These are phyloP conservation scores for Trachelipus rathkii DNA, from an alignment of 1,140 invertebrate species.

Conservation along the genomic window DNA sequence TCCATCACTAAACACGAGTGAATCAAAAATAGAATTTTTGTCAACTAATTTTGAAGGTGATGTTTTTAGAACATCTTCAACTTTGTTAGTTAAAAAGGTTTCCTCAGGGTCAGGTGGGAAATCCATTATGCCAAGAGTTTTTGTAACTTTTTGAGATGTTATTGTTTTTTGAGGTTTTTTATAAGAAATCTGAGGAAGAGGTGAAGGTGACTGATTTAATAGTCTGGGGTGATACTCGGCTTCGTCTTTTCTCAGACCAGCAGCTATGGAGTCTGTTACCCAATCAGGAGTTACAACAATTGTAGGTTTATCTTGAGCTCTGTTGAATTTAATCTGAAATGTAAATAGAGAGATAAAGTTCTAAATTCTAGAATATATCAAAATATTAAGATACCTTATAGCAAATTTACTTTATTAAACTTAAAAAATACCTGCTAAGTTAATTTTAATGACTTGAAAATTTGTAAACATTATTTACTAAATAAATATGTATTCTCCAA, in stretches of 20 bases:
- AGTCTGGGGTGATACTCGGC: slow-evolving; percentile 74
- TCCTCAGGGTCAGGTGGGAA: background rate
- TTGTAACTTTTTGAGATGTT: background rate
- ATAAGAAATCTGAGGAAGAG: slow-evolving; percentile 21
- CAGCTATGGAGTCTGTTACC: slow-evolving; percentile 68
- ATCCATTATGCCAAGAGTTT: background rate
- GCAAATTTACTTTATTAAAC: too few relatives aligned
- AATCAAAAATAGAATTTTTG: slow-evolving; percentile 48
- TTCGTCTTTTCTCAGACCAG: slow-evolving; percentile 60
- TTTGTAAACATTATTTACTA: too few relatives aligned
- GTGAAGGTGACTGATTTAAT: slow-evolving; percentile 56
- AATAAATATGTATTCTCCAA: too few relatives aligned
- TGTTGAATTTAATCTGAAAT: slow-evolving; percentile 61
- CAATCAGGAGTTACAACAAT: slow-evolving; percentile 83
- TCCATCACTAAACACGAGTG: slow-evolving; percentile 48
- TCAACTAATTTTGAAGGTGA: slow-evolving; percentile 50
- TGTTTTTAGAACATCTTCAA: background rate
- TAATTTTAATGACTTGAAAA: too few relatives aligned
- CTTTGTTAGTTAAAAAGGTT: slow-evolving; percentile 7
- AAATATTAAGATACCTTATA: too few relatives aligned
- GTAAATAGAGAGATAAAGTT: too few relatives aligned
- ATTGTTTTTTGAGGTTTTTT: background rate
- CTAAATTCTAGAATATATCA: too few relatives aligned
- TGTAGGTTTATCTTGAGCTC: slow-evolving; percentile 57
- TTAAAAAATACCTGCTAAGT: too few relatives aligned